Conservation (phyloP, 2,797 vertebrate species). For the Setipinna tenuifilis region DNA sequence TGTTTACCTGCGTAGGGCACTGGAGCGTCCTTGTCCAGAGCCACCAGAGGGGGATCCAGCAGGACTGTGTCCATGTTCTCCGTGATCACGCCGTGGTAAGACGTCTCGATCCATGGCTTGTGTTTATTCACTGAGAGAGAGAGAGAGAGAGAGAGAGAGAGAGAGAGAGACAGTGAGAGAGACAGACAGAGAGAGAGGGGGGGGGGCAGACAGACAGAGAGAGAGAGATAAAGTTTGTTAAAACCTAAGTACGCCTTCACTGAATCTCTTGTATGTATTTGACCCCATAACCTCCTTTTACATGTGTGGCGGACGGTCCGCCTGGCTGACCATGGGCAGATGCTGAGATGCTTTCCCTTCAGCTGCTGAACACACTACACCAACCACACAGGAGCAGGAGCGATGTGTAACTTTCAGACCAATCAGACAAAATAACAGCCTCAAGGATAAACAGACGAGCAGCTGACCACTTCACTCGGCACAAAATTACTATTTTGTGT, state of each 20-base stretch:
- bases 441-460: background rate
- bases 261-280: too few relatives aligned
- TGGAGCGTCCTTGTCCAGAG: constrained; percentile 95
- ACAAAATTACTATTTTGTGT: background rate
- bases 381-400: background rate
- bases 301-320: too few relatives aligned
- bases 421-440: constrained; percentile 3
- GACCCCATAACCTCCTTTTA: too few relatives aligned
- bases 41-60: constrained; percentile 94
- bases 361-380: too few relatives aligned
- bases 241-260: too few relatives aligned
- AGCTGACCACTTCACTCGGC: background rate
- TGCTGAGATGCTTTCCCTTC: too few relatives aligned
- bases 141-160: background rate
- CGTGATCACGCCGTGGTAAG: constrained; percentile 94
- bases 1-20: constrained; percentile 91
- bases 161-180: background rate
- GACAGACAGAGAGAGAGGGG: background rate
- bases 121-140: constrained; percentile 91
- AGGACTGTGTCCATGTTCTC: constrained; percentile 95
- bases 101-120: constrained; percentile 98
- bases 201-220: background rate
- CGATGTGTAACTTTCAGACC: background rate
- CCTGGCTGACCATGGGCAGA: too few relatives aligned
- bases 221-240: background rate